Percentiles rank a stretch among this genome's conserved stretches.
phyloP scores from a whole-genome alignment of 1,140 invertebrate genomes.

The Drosophila arizonae region DNA sequence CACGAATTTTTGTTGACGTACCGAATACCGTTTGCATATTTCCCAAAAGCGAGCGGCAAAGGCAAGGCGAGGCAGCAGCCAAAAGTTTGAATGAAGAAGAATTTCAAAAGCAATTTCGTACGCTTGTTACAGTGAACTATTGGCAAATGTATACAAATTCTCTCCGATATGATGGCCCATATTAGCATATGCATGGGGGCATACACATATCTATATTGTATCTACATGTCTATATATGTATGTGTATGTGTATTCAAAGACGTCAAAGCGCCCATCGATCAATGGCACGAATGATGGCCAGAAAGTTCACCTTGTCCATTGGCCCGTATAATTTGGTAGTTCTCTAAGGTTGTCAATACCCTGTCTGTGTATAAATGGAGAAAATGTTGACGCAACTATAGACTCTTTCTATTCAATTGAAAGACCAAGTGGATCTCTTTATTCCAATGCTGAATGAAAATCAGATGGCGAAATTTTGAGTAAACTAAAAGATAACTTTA shows the following conservation, averaged over 20 bases:
- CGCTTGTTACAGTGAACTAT: constrained; percentile 47
- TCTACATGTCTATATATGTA: constrained; percentile 6
- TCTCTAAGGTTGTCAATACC: constrained; percentile 23
- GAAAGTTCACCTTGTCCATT: constrained; percentile 34
- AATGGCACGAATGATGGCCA: constrained; percentile 41
- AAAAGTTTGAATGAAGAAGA: constrained; percentile 22
- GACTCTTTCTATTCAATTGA: no score
- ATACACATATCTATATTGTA: constrained; percentile 3
- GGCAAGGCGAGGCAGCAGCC: no score
- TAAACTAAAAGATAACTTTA: neutral
- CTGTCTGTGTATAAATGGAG: constrained; percentile 3
- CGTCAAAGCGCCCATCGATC: constrained; percentile 53
- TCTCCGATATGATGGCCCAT: neutral
- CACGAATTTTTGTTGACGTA: constrained; percentile 78
- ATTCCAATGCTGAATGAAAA: neutral
- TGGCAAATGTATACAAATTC: constrained; percentile 27
- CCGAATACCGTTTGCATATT: constrained; percentile 74
- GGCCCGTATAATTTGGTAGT: constrained; percentile 32
- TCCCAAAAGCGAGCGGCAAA: constrained; percentile 30
- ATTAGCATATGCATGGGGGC: constrained; percentile 20
- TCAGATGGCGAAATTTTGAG: neutral
- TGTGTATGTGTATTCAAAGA: constrained; percentile 28
- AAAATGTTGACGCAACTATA: neutral
- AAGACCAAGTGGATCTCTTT: no score
- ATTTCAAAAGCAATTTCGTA: constrained; percentile 43